A percentile compares a stretch with the other conserved stretches of the same genome.
These are phyloP conservation scores for Penaeus monodon DNA, from an alignment of 2,888 invertebrate species.

Conservation along the genomic window DNA sequence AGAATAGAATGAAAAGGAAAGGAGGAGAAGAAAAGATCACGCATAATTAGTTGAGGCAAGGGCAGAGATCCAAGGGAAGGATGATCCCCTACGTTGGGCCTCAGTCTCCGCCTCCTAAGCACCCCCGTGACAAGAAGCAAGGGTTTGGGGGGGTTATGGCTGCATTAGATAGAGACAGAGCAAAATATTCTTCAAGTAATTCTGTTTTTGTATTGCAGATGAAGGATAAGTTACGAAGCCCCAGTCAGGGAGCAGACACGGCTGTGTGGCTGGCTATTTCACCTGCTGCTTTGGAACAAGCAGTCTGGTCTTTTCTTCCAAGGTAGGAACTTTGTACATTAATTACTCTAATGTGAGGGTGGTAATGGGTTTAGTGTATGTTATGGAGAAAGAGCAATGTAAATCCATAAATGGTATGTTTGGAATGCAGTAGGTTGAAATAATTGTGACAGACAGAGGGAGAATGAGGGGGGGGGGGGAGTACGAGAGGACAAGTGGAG, in stretches of 20 bases:
- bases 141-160: neutral
- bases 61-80: no score
- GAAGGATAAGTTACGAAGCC: conserved; percentile 70
- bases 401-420: neutral
- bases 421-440: no score
- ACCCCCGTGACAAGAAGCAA: no score
- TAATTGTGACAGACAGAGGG: no score
- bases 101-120: no score
- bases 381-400: neutral
- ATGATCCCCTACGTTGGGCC: no score
- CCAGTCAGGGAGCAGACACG: conserved; percentile 72
- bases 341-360: conserved; percentile 64
- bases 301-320: conserved; percentile 71
- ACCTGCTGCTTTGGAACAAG: conserved; percentile 67
- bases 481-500: no score
- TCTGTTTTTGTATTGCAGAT: conserved; percentile 66
- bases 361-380: neutral
- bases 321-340: conserved; percentile 48
- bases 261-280: conserved; percentile 71
- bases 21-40: no score
- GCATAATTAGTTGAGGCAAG: no score
- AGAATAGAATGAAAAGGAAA: no score
- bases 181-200: neutral
- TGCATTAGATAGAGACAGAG: neutral
- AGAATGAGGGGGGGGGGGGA: no score